A percentile compares a stretch with the other conserved stretches of the same genome.
Evolutionary conservation across 2,888 invertebrate genomes (phyloP).

Genomic region (Phasia obesa): DNA sequence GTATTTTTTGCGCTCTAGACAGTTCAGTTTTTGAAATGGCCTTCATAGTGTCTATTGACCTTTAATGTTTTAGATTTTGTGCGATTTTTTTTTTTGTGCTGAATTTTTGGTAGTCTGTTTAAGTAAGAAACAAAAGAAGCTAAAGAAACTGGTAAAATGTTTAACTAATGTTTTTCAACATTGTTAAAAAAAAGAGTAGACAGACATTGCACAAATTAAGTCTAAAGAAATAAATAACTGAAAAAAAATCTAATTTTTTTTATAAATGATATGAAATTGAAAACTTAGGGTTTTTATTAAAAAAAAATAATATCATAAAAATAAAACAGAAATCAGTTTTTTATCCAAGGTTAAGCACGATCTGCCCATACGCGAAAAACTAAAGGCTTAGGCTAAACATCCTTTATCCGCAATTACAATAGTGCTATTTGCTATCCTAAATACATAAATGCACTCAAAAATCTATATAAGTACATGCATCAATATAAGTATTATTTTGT

Average conservation of each 20-base stretch:
- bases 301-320: too few species aligned
- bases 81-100: slow-evolving; percentile 5
- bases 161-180: slow-evolving; percentile 27
- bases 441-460: too few species aligned
- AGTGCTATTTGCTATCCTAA: too few species aligned
- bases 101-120: slow-evolving; percentile 26
- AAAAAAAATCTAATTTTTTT: background rate
- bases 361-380: too few species aligned
- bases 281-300: too few species aligned
- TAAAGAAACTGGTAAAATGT: slow-evolving; percentile 34
- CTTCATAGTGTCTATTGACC: slow-evolving; percentile 80
- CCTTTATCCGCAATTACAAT: too few species aligned
- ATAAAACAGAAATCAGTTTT: too few species aligned
- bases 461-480: too few species aligned
- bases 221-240: background rate
- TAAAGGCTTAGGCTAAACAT: too few species aligned
- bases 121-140: background rate
- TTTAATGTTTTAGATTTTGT: slow-evolving; percentile 63
- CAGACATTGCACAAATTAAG: background rate
- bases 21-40: slow-evolving; percentile 71
- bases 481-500: too few species aligned
- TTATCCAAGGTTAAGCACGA: too few species aligned
- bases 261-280: too few species aligned
- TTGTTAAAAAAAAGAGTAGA: background rate
- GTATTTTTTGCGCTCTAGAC: background rate